phyloP scores from a whole-genome alignment of 1,140 invertebrate genomes.

The Holotrichia oblita region DNA sequence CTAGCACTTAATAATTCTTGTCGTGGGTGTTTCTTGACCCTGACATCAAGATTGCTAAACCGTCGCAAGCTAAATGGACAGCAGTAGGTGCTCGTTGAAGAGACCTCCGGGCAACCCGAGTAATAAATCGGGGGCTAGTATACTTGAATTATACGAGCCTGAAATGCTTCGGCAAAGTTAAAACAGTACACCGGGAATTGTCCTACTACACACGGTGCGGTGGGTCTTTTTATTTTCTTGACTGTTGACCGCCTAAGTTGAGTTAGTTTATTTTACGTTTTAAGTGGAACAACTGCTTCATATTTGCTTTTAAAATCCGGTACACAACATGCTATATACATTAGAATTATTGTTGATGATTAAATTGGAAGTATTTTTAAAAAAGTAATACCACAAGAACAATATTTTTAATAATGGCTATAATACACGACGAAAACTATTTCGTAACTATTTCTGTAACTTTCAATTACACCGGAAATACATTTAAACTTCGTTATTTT shows the following conservation, averaged over 20 bases:
- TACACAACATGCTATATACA: too few relatives aligned
- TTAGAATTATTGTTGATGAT: too few relatives aligned
- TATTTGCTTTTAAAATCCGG: background rate
- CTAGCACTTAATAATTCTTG: conserved; percentile 4
- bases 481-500: too few relatives aligned
- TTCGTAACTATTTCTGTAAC: too few relatives aligned
- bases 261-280: background rate
- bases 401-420: too few relatives aligned
- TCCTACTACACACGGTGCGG: background rate
- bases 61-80: background rate
- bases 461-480: too few relatives aligned
- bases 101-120: conserved; percentile 17
- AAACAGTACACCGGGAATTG: background rate
- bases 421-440: too few relatives aligned
- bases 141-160: background rate
- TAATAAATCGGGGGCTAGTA: background rate
- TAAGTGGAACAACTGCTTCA: background rate
- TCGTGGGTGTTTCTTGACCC: conserved; percentile 28
- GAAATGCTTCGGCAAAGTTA: conserved; percentile 2
- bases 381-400: too few relatives aligned
- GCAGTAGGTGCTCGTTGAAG: background rate
- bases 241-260: background rate
- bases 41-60: conserved; percentile 7
- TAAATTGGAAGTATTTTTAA: too few relatives aligned
- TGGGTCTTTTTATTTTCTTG: background rate